Evolutionary conservation across 1,140 invertebrate genomes (phyloP).

Genomic region (Euwallacea similis): DNA sequence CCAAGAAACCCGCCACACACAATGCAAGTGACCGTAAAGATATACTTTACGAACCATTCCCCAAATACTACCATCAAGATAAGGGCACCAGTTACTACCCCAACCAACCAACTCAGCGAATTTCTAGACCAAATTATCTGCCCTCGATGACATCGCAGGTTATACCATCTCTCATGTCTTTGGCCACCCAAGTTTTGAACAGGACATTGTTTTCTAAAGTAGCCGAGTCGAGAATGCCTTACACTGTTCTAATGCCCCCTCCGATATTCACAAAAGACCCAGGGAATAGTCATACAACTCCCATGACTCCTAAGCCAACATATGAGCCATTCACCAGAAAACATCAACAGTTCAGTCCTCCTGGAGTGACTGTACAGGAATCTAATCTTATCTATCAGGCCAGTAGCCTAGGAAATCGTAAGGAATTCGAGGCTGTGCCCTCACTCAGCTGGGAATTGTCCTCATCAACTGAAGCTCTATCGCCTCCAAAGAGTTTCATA

Average conservation of each 20-base stretch:
- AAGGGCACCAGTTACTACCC: conserved; percentile 52
- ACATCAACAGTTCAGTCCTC: conserved; percentile 8
- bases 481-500: conserved; percentile 39
- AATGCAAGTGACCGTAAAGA: conserved; percentile 52
- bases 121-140: conserved; percentile 42
- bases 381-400: conserved; percentile 66
- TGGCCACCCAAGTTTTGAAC: conserved; percentile 55
- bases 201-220: conserved; percentile 51
- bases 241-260: conserved; percentile 69
- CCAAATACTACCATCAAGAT: conserved; percentile 58
- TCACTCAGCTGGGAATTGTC: conserved; percentile 50
- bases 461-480: conserved; percentile 41
- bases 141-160: conserved; percentile 42
- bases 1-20: conserved; percentile 61
- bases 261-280: conserved; percentile 56
- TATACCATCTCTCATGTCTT: conserved; percentile 49
- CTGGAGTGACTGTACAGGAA: conserved; percentile 58
- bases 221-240: conserved; percentile 57
- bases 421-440: conserved; percentile 50
- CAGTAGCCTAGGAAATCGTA: conserved; percentile 55
- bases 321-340: not conserved
- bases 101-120: conserved; percentile 46
- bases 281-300: conserved; percentile 39
- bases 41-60: conserved; percentile 53
- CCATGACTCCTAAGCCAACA: conserved; percentile 1